These are phyloP conservation scores for Tragelaphus buxtoni DNA, from an alignment of 2,113 vertebrate species.

Conservation along the genomic window DNA sequence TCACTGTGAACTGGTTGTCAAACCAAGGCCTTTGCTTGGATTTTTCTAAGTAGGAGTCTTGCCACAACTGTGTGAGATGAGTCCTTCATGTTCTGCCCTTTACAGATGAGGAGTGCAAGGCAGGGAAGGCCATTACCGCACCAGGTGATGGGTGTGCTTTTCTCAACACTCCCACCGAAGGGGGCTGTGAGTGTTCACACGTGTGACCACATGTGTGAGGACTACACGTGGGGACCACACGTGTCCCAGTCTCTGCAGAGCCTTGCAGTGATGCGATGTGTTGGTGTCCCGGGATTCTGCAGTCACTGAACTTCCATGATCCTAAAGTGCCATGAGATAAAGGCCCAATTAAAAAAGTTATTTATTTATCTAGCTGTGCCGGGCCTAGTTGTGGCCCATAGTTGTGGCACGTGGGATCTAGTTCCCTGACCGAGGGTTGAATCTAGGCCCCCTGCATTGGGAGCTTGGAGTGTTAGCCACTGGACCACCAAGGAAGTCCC, in stretches of 20 bases:
- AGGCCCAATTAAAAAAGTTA: not conserved
- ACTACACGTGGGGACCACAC: too few species aligned
- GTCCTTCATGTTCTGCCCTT: not conserved
- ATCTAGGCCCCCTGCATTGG: not conserved
- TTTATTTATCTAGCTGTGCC: not conserved
- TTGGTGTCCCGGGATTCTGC: not conserved
- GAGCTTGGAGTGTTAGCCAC: not conserved
- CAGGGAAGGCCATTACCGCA: not conserved
- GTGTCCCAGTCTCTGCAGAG: not conserved
- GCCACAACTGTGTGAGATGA: not conserved
- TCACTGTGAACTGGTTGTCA: not conserved
- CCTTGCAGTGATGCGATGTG: not conserved
- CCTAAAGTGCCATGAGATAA: not conserved
- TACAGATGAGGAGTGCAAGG: not conserved
- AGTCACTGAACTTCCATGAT: not conserved
- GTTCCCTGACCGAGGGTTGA: not conserved
- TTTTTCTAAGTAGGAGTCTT: not conserved
- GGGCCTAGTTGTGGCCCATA: not conserved
- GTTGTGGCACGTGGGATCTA: not conserved
- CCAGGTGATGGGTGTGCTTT: not conserved
- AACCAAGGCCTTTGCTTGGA: not conserved
- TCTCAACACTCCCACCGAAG: not conserved
- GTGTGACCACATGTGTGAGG: too few species aligned
- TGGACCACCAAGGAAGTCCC: not conserved
- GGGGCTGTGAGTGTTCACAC: not conserved